These are phyloP conservation scores for Orthosia gothica DNA, from an alignment of 2,888 invertebrate genomes.

Conservation along the genomic window DNA sequence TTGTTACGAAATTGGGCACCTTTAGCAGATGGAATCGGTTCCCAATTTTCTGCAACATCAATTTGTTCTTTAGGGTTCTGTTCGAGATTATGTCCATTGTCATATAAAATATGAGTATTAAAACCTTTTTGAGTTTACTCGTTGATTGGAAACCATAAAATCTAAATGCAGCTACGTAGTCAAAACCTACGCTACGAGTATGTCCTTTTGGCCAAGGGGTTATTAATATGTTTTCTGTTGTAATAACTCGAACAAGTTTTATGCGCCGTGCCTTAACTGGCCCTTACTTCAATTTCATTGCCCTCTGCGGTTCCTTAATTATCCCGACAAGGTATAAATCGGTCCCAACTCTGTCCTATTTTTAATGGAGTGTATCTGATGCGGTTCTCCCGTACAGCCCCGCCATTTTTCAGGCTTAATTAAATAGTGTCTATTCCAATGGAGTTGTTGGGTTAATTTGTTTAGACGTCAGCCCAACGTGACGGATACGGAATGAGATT, in stretches of 20 bases:
- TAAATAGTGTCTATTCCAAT: constrained; percentile 71
- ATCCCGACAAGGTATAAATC: constrained; percentile 68
- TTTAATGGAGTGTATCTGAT: constrained; percentile 71
- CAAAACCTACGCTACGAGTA: constrained; percentile 16
- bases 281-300: constrained; percentile 46
- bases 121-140: neutral
- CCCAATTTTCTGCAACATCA: constrained; percentile 59
- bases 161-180: constrained; percentile 3
- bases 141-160: constrained; percentile 18
- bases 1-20: constrained; percentile 33
- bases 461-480: constrained; percentile 60
- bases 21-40: constrained; percentile 36
- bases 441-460: constrained; percentile 68
- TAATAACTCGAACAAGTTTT: constrained; percentile 32
- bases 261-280: constrained; percentile 11
- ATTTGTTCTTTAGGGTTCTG: constrained; percentile 46
- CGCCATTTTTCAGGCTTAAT: constrained; percentile 76
- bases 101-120: constrained; percentile 19
- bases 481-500: constrained; percentile 61
- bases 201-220: neutral
- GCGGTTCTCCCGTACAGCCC: constrained; percentile 53
- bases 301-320: constrained; percentile 58
- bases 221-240: constrained; percentile 25
- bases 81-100: constrained; percentile 29
- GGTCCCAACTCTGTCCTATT: constrained; percentile 69